These are phyloP conservation scores for Miniopterus natalensis DNA, from an alignment of 2,113 vertebrate species.

Conservation along the genomic window DNA sequence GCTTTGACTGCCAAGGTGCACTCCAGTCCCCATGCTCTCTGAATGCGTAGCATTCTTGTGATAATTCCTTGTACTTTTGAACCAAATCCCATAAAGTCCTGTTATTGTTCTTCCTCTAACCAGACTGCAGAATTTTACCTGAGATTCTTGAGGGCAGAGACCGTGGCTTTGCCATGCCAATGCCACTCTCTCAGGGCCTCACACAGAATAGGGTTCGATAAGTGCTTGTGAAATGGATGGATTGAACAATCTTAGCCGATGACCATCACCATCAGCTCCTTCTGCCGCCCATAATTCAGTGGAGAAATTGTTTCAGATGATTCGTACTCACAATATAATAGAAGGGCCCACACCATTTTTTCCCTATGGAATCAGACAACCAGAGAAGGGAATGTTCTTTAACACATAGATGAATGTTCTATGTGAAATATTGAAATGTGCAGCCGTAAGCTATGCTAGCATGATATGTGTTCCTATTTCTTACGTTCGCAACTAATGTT, in stretches of 20 bases:
- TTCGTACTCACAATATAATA: slow-evolving; percentile 5
- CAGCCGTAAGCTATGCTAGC: neutral
- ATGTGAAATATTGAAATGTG: neutral
- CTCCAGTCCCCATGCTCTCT: neutral
- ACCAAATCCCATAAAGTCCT: neutral
- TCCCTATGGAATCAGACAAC: neutral
- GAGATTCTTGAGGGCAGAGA: neutral
- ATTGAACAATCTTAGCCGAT: neutral
- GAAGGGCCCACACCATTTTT: neutral
- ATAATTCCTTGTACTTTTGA: neutral
- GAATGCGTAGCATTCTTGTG: neutral
- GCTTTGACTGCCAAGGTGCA: neutral
- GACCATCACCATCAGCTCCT: neutral
- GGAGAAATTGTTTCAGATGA: neutral
- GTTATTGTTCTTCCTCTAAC: neutral
- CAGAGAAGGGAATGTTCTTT: neutral
- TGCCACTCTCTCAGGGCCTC: neutral
- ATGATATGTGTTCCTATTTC: neutral
- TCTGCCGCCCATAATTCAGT: neutral
- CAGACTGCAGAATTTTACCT: neutral
- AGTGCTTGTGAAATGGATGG: neutral
- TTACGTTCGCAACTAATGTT: neutral
- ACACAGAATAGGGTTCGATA: neutral
- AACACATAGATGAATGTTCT: neutral
- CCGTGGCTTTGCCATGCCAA: neutral